A percentile compares a stretch with the other conserved stretches of the same genome.
Evolutionary conservation across 2,888 invertebrate species (phyloP).

Genomic region (Ametastegia equiseti): DNA sequence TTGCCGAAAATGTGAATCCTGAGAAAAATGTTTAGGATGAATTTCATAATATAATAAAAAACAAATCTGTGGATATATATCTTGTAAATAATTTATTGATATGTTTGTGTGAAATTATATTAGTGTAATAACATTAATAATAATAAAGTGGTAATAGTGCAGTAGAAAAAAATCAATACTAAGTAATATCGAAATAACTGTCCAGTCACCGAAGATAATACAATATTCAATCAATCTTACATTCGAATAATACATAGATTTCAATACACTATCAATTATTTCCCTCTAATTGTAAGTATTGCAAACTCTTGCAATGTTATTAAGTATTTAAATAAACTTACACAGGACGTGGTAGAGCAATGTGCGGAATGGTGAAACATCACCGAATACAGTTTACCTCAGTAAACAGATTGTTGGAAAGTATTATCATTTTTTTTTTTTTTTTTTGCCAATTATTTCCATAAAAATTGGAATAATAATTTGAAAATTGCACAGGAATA

Average conservation of each 20-base stretch:
- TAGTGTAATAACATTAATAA: slow-evolving; percentile 57
- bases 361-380: neutral
- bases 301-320: neutral
- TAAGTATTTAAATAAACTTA: neutral
- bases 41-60: neutral
- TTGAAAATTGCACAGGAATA: neutral
- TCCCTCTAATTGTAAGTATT: slow-evolving; percentile 1
- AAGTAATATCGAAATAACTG: slow-evolving; percentile 52
- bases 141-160: slow-evolving; percentile 27
- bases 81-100: slow-evolving; percentile 74
- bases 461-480: slow-evolving; percentile 6
- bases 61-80: neutral
- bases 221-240: slow-evolving; percentile 57
- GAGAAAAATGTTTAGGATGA: neutral
- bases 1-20: neutral
- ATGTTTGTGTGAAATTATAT: slow-evolving; percentile 65
- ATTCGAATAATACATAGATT: slow-evolving; percentile 27
- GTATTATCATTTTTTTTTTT: neutral
- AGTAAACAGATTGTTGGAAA: neutral
- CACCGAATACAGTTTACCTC: neutral
- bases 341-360: neutral
- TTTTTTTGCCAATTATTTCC: neutral
- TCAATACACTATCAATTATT: slow-evolving; percentile 28
- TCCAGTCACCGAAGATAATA: slow-evolving; percentile 64
- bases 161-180: slow-evolving; percentile 62